A percentile compares a stretch with the other conserved stretches of the same genome.
Evolutionary conservation across 2,797 vertebrate genomes (phyloP).

Genomic region (Trematocara caparti): DNA sequence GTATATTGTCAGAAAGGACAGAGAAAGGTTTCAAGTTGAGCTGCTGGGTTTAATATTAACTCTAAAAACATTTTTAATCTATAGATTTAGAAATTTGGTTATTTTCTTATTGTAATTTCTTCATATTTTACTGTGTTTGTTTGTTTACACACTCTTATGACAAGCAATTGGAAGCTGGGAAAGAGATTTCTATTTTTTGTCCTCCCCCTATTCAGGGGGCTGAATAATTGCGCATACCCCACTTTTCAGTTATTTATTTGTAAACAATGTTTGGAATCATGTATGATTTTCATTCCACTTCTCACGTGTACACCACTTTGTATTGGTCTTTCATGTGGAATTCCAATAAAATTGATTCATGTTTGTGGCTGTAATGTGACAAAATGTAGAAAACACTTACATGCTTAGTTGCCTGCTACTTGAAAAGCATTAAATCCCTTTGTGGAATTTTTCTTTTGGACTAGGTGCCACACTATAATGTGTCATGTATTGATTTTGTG

Average conservation of each 20-base stretch:
- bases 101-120: not conserved
- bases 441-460: not conserved
- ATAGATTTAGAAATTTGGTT: not conserved
- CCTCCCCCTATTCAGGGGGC: too few species aligned
- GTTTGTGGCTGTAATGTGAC: too few species aligned
- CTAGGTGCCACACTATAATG: not conserved
- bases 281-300: too few species aligned
- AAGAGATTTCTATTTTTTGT: not conserved
- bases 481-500: not conserved
- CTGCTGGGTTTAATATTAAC: not conserved
- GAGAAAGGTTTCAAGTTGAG: not conserved
- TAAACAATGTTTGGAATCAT: too few species aligned
- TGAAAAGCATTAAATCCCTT: not conserved
- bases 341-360: too few species aligned
- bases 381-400: not conserved
- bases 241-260: too few species aligned
- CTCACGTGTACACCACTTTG: too few species aligned
- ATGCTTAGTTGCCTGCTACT: not conserved
- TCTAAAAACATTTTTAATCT: not conserved
- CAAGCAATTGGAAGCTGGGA: not conserved
- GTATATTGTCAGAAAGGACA: conserved; percentile 56
- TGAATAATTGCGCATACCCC: too few species aligned
- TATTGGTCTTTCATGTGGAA: too few species aligned
- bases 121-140: not conserved
- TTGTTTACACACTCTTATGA: not conserved